Evolutionary conservation across 2,888 invertebrate genomes (phyloP).

Genomic region (Harpalus rubripes): DNA sequence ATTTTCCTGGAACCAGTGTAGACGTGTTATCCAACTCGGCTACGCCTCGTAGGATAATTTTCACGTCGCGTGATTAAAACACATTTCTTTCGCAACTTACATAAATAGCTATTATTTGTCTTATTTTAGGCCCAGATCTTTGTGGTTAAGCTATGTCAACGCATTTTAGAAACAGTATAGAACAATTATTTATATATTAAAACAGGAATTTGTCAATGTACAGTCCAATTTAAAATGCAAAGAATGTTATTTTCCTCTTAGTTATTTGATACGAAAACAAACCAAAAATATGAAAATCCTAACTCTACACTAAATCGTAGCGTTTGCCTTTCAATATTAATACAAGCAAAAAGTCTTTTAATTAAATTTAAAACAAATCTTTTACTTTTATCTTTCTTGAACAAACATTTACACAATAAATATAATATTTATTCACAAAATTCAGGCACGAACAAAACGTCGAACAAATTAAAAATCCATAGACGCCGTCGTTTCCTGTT

Average conservation of each 20-base stretch:
- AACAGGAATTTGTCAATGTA: background rate
- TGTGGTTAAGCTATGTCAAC: too few relatives aligned
- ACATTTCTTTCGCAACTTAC: too few relatives aligned
- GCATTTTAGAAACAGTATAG: too few relatives aligned
- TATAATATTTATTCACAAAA: constrained; percentile 39
- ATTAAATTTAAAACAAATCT: constrained; percentile 44
- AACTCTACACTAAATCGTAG: background rate
- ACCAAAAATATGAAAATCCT: background rate
- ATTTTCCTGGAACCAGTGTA: too few relatives aligned
- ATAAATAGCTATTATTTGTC: too few relatives aligned
- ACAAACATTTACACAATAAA: constrained; percentile 34
- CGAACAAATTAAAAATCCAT: constrained; percentile 45
- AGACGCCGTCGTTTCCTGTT: constrained; percentile 30
- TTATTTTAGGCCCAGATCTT: too few relatives aligned
- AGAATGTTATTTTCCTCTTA: background rate
- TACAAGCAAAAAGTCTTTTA: constrained; percentile 19
- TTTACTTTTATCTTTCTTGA: constrained; percentile 12
- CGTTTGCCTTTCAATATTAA: background rate
- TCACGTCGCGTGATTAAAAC: too few relatives aligned
- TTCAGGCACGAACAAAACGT: constrained; percentile 25
- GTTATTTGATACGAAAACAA: background rate
- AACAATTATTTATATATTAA: too few relatives aligned
- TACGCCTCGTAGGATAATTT: too few relatives aligned
- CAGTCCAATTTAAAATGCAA: background rate
- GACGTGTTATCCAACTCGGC: too few relatives aligned